Percentiles rank a stretch among this genome's conserved stretches.
Conservation (phyloP, 2,113 vertebrate species). For the Urocolius indicus region DNA sequence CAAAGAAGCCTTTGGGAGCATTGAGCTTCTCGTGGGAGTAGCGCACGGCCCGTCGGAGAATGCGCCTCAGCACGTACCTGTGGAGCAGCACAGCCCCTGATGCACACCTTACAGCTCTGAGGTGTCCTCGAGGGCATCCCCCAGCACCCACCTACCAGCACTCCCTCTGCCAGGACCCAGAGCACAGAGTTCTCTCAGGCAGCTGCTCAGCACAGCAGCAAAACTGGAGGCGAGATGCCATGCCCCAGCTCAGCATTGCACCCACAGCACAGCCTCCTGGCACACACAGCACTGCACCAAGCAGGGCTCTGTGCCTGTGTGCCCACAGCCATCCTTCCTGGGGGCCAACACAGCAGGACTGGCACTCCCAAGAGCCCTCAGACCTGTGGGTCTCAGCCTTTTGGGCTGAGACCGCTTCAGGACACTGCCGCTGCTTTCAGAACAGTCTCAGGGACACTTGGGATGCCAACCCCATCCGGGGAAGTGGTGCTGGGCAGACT, state of each 20-base stretch:
- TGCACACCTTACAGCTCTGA: rapidly evolving
- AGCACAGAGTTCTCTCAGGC: neutral
- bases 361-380: neutral
- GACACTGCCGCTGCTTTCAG: neutral
- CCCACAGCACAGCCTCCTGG: neutral
- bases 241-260: neutral
- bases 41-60: conserved; percentile 93
- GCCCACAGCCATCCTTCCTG: neutral
- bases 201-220: neutral
- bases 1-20: conserved; percentile 93
- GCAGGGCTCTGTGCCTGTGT: neutral
- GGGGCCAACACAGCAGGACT: neutral
- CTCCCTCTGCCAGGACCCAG: neutral
- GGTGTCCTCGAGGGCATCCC: neutral
- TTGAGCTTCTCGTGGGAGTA: conserved; percentile 96
- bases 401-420: neutral
- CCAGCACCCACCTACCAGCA: neutral
- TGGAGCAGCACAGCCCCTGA: neutral
- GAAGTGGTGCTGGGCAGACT: neutral
- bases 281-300: neutral
- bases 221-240: neutral
- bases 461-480: neutral
- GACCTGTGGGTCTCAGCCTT: neutral
- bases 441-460: neutral
- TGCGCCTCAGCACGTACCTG: conserved; percentile 95